Conservation (phyloP, 2,888 invertebrate genomes). For the Pecten maximus region DNA sequence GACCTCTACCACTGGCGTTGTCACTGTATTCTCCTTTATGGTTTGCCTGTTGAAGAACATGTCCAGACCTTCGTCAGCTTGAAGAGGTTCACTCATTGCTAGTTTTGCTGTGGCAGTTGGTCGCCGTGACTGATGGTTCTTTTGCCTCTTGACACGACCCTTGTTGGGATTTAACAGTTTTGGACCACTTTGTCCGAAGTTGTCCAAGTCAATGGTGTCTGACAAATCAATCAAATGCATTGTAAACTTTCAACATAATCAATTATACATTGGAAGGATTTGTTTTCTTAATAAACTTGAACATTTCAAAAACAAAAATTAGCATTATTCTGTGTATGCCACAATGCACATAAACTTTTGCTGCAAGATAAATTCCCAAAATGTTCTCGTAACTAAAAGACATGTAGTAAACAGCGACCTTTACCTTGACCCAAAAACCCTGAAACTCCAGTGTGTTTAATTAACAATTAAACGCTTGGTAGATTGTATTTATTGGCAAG, state of each 20-base stretch:
- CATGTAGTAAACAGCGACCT: too few species aligned
- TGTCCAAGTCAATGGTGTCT: background rate
- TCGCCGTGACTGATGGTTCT: constrained; percentile 35
- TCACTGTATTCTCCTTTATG: constrained; percentile 37
- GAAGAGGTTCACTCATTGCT: constrained; percentile 34
- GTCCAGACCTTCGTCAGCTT: constrained; percentile 54
- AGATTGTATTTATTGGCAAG: too few species aligned
- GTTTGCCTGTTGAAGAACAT: constrained; percentile 48
- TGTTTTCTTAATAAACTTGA: too few species aligned
- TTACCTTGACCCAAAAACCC: too few species aligned
- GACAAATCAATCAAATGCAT: background rate
- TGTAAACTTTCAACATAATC: background rate
- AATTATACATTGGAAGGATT: too few species aligned
- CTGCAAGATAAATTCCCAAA: too few species aligned
- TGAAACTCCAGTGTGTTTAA: too few species aligned
- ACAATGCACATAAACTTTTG: too few species aligned
- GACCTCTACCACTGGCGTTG: constrained; percentile 28
- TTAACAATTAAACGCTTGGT: too few species aligned
- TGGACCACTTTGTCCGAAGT: background rate
- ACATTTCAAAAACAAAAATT: too few species aligned
- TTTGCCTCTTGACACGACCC: background rate
- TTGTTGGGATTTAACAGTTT: background rate
- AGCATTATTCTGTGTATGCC: too few species aligned
- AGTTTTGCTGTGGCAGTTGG: constrained; percentile 7
- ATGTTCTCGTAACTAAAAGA: too few species aligned